Base-by-base conservation (phyloP, 2,113 vertebrate genomes). In the Pyxicephalus adspersus region DNA sequence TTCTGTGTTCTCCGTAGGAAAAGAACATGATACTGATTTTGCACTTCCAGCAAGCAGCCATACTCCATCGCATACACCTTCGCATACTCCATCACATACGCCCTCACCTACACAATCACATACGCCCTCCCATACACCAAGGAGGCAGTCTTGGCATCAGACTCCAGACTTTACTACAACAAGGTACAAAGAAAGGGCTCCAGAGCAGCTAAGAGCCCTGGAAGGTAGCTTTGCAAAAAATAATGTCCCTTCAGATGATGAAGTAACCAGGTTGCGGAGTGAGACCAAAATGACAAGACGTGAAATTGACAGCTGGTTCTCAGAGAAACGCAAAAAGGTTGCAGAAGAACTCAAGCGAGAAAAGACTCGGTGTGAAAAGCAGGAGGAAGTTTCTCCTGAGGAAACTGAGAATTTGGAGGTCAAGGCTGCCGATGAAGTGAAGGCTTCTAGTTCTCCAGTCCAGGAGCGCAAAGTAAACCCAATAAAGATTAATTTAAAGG, bases 241-340 rank as follows among this genome's bases (percentile, higher is more conserved):
- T 73, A 86, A 92, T 0, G 92, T 95, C 34, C 98, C 96, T 0
- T 80, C 92, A 0, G 94, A 92, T 0, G 96, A 98, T 20, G 97
- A 99, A 76, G 95, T 99, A 83, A 96, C 98, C 90, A 89, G 95
- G 76, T 89, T 99, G 85, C 90, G 98, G 31, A 85, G 86, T 0
- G 96, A 99, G 83, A 99, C 98, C 0, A 99, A 99, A 87, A 99
- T 99, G 98, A 99, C 98, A 0, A 90, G 98, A 6, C 92, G 98
- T 54, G 97, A 99, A 88, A 99, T 99, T 1, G 96, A 99, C 5
- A 92, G 95, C 84, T 99, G 98, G 98, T 99, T 99, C 77, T 91
- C 97, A 0, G 98, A 99, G 84, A 92, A 92, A 81, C 93, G 96
- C 84, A 98, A 93, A 88, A 93, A 90, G 83, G 83, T 85, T 2